Base-by-base conservation (phyloP, 53 echinoderm and acorn worm genomes). In the Arbacia lixula region DNA sequence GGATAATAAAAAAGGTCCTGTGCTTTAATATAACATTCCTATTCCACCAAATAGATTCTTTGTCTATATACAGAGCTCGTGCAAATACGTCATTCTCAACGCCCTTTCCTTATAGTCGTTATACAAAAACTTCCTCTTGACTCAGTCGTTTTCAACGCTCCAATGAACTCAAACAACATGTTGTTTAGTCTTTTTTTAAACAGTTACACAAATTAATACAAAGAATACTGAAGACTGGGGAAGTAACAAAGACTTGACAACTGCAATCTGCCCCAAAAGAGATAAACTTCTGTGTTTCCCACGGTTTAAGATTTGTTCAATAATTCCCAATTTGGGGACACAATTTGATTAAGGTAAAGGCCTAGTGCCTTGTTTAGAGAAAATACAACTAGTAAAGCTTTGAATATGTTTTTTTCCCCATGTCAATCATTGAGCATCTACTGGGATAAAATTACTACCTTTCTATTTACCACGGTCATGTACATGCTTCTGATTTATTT, bases 81-180 rank as follows among this genome's bases (percentile, higher is more conserved):
- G 57, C 57, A 57, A 57, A 57, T n/a, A n/a, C n/a, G 28, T 57
- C 57, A 57, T 57, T 57, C n/a, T n/a, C n/a, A n/a, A n/a, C n/a
- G n/a, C n/a, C n/a, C n/a, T n/a, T n/a, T n/a, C n/a, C n/a, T n/a
- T n/a, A n/a, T n/a, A n/a, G n/a, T n/a, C n/a, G n/a, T n/a, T n/a
- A n/a, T n/a, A n/a, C n/a, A n/a, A n/a, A n/a, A n/a, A n/a, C n/a
- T n/a, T n/a, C n/a, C n/a, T n/a, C n/a, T n/a, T n/a, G n/a, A n/a
- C n/a, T n/a, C n/a, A n/a, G n/a, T n/a, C n/a, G n/a, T n/a, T n/a
- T n/a, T n/a, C n/a, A n/a, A n/a, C n/a, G n/a, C n/a, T n/a, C n/a
- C n/a, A n/a, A n/a, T n/a, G n/a, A n/a, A n/a, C n/a, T n/a, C n/a
- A n/a, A n/a, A n/a, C n/a, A n/a, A n/a, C n/a, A n/a, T n/a, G n/a